Base-by-base conservation (phyloP, 1,140 invertebrate genomes). In the Harlomillsia oculata region DNA sequence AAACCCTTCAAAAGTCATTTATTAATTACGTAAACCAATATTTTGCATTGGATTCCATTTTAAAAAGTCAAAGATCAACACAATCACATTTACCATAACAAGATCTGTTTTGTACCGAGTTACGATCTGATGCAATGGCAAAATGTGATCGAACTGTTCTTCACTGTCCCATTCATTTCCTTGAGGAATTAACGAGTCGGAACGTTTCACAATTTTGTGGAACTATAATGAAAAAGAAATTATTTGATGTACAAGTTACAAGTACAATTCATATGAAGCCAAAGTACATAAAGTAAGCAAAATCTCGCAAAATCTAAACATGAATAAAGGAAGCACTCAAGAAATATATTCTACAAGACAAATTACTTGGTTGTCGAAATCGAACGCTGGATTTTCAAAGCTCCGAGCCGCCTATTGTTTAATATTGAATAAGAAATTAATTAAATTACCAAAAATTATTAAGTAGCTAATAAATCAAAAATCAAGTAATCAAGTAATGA, bases 1-100 rank as follows among this genome's bases (percentile, higher is more conserved):
- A 65, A 23, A 1, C 63, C 63, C 90, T 46, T 6, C 9, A n/a
- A 6, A 30, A 30, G 0, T 3, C 32, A 34, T 34, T n/a, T 9
- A 34, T 34, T 34, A 34, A 8, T 9, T n/a, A 34, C 32, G 32
- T 34, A 34, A 34, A 34, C 8, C 32, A 34, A 8, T 8, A 9
- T 9, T 34, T n/a, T 34, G 32, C n/a, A 34, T 9, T 34, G n/a
- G 32, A 9, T 34, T 9, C 32, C n/a, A n/a, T n/a, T n/a, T n/a
- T n/a, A n/a, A n/a, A n/a, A n/a, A n/a, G n/a, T n/a, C n/a, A n/a
- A n/a, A n/a, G n/a, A n/a, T n/a, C n/a, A 34, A 34, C n/a, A 25
- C 20, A 43, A 43, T 8, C 23, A 28, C 18, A 29, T 29, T 6
- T 26, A 56, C 55, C 13, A 41, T 37, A 11, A 5, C n/a, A 8